Conservation (phyloP, 2,888 invertebrate genomes). For the Tyria jacobaeae region DNA sequence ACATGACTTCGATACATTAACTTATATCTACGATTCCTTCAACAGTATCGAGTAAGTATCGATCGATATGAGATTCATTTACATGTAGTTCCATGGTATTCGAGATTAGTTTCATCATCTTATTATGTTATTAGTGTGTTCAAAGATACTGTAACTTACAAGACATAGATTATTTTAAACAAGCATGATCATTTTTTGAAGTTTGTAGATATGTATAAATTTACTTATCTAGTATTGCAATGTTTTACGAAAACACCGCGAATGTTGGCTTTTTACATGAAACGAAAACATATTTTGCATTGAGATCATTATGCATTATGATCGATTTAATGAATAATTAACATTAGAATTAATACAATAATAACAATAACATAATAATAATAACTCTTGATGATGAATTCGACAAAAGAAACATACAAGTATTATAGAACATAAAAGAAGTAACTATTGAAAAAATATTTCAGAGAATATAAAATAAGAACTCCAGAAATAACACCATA, state of each 20-base stretch:
- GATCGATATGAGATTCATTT: slow-evolving; percentile 17
- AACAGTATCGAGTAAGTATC: too few species aligned
- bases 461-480: too few species aligned
- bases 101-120: slow-evolving; percentile 28
- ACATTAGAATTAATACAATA: not conserved
- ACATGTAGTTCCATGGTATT: slow-evolving; percentile 33
- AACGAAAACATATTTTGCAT: not conserved
- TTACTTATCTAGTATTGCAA: too few species aligned
- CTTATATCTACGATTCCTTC: too few species aligned
- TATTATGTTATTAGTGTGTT: slow-evolving; percentile 23
- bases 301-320: not conserved
- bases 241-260: too few species aligned
- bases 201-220: not conserved
- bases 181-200: slow-evolving; percentile 28
- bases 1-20: too few species aligned
- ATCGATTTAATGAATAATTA: not conserved
- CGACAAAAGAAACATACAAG: not conserved
- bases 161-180: slow-evolving; percentile 20
- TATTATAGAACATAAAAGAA: too few species aligned
- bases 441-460: too few species aligned
- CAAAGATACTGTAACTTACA: slow-evolving; percentile 25
- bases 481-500: not conserved
- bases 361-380: not conserved
- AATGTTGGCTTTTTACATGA: too few species aligned
- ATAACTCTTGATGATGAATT: not conserved